phyloP scores from a whole-genome alignment of 2,113 vertebrate genomes.

The Actenoides hombroni region DNA sequence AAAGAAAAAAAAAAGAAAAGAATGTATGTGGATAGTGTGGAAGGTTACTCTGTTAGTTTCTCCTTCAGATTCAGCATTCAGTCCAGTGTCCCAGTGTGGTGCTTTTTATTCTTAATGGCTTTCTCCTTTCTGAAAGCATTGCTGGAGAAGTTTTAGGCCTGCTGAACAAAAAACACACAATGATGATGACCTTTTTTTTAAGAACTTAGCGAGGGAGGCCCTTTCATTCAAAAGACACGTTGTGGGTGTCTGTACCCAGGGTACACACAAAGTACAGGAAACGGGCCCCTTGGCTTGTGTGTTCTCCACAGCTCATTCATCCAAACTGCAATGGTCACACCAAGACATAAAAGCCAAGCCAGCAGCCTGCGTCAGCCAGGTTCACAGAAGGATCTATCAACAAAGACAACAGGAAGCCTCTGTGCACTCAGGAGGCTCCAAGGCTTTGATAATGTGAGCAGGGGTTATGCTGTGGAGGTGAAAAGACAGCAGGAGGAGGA shows the following conservation, averaged over 20 bases:
- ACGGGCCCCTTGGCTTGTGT: accelerated
- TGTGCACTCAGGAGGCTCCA: accelerated
- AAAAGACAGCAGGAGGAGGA: neutral
- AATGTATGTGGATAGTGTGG: neutral
- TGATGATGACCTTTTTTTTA: neutral
- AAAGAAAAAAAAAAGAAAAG: neutral
- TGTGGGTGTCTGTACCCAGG: accelerated
- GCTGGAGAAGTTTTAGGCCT: neutral
- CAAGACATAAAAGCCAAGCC: neutral
- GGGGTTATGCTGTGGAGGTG: neutral
- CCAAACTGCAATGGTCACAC: neutral
- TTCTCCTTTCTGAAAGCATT: neutral
- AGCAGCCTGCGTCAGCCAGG: neutral
- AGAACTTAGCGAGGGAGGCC: neutral
- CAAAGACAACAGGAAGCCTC: neutral
- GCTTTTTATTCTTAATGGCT: neutral
- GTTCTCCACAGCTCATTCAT: neutral
- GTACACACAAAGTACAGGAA: neutral
- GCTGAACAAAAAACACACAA: neutral
- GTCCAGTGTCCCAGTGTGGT: neutral
- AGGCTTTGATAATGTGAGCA: neutral
- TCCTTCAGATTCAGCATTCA: neutral
- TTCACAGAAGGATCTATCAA: neutral
- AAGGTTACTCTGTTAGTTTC: neutral
- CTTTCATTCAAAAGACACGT: neutral